Base-by-base conservation (phyloP, 2,888 invertebrate species). In the Latrodectus hesperus region DNA sequence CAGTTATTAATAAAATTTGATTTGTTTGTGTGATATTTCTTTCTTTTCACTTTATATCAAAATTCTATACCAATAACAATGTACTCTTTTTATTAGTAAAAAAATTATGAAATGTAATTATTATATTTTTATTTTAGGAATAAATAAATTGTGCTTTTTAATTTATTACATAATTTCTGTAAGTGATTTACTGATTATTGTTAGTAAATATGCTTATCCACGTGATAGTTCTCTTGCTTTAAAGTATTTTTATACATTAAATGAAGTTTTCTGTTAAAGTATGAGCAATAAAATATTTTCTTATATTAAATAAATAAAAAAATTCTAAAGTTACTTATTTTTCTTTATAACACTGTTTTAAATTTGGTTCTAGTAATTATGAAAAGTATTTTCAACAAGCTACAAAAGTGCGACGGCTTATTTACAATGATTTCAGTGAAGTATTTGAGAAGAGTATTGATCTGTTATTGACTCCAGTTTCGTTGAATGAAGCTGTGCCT, bases 371-470 rank as follows among this genome's bases (percentile, higher is more conserved):
- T 91, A 95, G 95, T 91, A 98, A 99, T 92, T 98, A 98, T 91
- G 95, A 97, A 0, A 95, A 96, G 90, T 99, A 98, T 92, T 99
- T 97, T 91, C 93, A 96, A 0, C 96, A 97, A 92, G 99, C 99
- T 0, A 93, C 98, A 91, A 96, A 96, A 92, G 94, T 99, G 3
- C 94, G 99, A 11, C 94, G 98, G 90, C 92, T 98, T 73, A 99
- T 99, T 89, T 93, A 95, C 0, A 93, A 97, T 90, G 99, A 99
- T 92, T 99, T 99, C 92, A 93, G 94, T 22, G 93, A 94, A 14
- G 96, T 95, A 8, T 99, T 98, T 93, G 91, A 94, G 51, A 92
- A 93, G 11, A 95, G 96, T 9, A 92, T 93, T 9, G 96, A 99
- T 92, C 90, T 99, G 9, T 92, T 99, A 4, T 92, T 99, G 51